phyloP scores from a whole-genome alignment of 2,797 vertebrate genomes.

The Chaetophractus vellerosus region DNA sequence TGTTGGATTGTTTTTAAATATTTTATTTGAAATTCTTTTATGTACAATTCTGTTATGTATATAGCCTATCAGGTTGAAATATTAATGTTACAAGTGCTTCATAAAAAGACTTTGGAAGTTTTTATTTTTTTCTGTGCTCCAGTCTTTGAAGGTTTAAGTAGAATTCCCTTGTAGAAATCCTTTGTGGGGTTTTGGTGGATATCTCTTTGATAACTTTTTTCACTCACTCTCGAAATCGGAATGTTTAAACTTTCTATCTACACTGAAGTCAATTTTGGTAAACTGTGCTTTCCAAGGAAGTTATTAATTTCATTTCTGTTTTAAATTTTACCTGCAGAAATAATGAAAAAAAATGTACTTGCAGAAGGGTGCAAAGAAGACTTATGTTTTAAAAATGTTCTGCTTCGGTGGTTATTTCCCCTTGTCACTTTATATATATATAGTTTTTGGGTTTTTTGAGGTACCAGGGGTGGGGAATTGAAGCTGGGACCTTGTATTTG shows the following conservation, averaged over 20 bases:
- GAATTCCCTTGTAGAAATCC: background rate
- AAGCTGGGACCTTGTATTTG: too few species aligned
- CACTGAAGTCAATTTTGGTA: slow-evolving; percentile 26
- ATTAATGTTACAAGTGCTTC: background rate
- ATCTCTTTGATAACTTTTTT: background rate
- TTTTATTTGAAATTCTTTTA: slow-evolving; percentile 9
- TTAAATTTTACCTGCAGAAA: background rate
- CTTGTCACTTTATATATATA: background rate
- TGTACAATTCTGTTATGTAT: background rate
- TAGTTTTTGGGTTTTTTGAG: too few species aligned
- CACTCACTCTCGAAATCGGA: background rate
- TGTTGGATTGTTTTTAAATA: slow-evolving; percentile 2
- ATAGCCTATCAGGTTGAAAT: background rate
- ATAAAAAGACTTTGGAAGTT: background rate
- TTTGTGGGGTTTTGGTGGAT: background rate
- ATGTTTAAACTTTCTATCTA: slow-evolving; percentile 26
- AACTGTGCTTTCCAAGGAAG: slow-evolving; percentile 1
- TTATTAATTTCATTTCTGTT: background rate
- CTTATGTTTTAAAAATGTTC: background rate
- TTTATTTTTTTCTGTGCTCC: background rate
- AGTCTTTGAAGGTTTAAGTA: slow-evolving; percentile 11
- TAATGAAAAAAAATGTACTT: background rate
- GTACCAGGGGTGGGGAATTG: too few species aligned
- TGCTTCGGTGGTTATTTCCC: background rate
- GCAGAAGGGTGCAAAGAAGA: background rate